These are phyloP conservation scores for Pelvicachromis taeniatus DNA, from an alignment of 2,113 vertebrate genomes.

Conservation along the genomic window DNA sequence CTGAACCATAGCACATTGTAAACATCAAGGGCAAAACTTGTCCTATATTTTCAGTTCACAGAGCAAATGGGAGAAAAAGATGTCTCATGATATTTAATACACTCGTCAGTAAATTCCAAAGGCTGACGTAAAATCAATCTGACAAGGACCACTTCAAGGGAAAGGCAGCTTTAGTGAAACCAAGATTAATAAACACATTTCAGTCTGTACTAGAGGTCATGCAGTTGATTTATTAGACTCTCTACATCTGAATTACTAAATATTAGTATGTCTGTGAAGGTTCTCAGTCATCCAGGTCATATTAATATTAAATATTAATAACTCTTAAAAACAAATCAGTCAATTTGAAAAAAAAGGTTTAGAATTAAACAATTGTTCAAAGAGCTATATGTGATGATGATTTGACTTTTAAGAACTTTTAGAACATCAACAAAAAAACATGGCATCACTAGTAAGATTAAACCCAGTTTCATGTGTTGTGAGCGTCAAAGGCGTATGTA, in stretches of 20 bases:
- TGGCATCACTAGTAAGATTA: not conserved
- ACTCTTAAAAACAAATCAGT: not conserved
- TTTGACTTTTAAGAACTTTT: not conserved
- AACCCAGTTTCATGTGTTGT: not conserved
- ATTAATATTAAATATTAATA: not conserved
- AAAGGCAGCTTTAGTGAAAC: constrained; percentile 2
- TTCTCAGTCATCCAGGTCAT: no score
- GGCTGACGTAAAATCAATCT: not conserved
- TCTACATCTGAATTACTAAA: not conserved
- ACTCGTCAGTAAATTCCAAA: not conserved
- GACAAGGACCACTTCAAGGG: not conserved
- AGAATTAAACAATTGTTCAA: not conserved
- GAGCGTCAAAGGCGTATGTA: not conserved
- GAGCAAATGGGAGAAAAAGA: not conserved
- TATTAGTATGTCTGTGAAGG: not conserved
- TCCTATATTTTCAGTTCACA: not conserved
- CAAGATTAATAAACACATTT: constrained; percentile 9
- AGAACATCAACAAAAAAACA: not conserved
- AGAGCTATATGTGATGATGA: not conserved
- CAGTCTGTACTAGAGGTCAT: not conserved
- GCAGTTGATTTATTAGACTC: not conserved
- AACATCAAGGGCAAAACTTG: not conserved
- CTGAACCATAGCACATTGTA: not conserved
- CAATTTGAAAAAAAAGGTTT: not conserved
- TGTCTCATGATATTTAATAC: not conserved